phyloP scores from a whole-genome alignment of 2,113 vertebrate species.

The Strigops habroptila region DNA sequence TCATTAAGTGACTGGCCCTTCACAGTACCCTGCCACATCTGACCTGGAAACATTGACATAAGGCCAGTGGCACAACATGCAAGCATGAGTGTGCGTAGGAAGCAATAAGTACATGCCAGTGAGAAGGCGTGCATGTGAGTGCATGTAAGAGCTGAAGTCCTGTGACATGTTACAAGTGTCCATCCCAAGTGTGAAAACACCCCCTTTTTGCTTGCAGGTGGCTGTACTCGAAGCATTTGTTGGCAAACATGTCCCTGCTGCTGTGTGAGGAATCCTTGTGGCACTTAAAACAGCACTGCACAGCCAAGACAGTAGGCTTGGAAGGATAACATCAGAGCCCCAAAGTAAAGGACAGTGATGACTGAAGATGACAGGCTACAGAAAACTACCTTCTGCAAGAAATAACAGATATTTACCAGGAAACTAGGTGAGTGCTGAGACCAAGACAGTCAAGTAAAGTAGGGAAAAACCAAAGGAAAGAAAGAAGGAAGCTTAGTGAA shows the following conservation, averaged over 20 bases:
- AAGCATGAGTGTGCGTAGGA: background rate
- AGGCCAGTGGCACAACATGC: background rate
- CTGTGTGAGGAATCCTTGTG: background rate
- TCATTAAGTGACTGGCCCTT: slow-evolving; percentile 81
- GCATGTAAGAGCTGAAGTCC: background rate
- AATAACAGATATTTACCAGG: background rate
- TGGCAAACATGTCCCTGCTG: background rate
- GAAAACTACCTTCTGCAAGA: background rate
- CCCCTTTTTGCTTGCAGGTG: accelerated
- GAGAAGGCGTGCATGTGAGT: accelerated
- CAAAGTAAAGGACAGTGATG: background rate
- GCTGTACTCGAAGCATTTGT: accelerated
- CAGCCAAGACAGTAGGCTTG: background rate
- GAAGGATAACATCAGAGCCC: background rate
- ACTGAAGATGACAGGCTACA: background rate
- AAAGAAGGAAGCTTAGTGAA: background rate
- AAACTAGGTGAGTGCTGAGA: background rate
- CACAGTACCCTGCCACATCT: slow-evolving; percentile 72
- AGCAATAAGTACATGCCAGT: accelerated
- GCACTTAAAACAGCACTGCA: background rate
- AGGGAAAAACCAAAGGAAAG: background rate
- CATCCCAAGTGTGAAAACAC: accelerated
- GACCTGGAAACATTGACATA: slow-evolving; percentile 68
- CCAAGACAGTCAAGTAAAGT: too few relatives aligned
- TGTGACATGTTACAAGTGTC: accelerated